Percentiles rank a stretch among this genome's conserved stretches.
Evolutionary conservation across 2,113 vertebrate species (phyloP).

Genomic region (Chloropsis hardwickii): DNA sequence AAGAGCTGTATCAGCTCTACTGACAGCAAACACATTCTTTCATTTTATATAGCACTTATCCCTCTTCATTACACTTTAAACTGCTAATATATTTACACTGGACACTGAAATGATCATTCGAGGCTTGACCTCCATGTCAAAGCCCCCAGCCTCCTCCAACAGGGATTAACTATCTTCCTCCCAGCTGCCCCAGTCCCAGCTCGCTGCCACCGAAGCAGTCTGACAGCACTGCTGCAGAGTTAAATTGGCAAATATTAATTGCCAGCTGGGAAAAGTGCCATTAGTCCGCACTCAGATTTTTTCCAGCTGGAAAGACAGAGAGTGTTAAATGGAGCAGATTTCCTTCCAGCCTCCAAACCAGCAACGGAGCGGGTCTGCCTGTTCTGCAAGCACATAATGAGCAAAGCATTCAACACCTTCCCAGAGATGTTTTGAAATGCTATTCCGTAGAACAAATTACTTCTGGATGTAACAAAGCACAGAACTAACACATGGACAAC

Average conservation of each 20-base stretch:
- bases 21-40: background rate
- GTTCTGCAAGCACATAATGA: background rate
- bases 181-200: background rate
- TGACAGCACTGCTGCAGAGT: background rate
- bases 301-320: slow-evolving; percentile 7
- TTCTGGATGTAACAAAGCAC: background rate
- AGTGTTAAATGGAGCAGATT: slow-evolving; percentile 5
- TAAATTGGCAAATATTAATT: slow-evolving; percentile 20
- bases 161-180: background rate
- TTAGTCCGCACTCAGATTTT: background rate
- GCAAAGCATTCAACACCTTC: background rate
- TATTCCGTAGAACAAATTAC: background rate
- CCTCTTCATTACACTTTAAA: background rate
- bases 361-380: background rate
- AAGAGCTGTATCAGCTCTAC: background rate
- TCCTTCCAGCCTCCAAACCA: background rate
- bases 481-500: background rate
- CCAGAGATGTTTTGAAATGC: background rate
- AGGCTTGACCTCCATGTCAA: background rate
- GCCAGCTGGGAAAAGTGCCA: slow-evolving; percentile 30
- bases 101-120: background rate
- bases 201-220: background rate
- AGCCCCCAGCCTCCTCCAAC: background rate
- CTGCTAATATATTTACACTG: background rate
- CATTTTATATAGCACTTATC: background rate